These are phyloP conservation scores for Tetrapedia diversipes DNA, from an alignment of 2,888 invertebrate species.

Conservation along the genomic window DNA sequence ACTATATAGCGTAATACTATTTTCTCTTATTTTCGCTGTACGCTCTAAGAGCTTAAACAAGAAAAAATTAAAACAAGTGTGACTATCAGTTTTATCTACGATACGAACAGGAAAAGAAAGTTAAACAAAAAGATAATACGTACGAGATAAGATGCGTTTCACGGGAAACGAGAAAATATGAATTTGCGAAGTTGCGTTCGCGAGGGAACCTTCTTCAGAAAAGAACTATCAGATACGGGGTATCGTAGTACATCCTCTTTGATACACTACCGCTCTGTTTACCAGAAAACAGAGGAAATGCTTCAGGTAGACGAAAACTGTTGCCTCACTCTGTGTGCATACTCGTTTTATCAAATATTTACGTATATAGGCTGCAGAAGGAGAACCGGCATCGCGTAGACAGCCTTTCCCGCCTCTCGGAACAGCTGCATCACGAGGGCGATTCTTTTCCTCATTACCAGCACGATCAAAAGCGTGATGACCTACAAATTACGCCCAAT, in stretches of 20 bases:
- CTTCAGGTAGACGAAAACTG: neutral
- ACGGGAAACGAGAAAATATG: too few relatives aligned
- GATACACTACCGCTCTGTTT: neutral
- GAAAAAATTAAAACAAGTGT: neutral
- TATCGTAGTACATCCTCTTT: neutral
- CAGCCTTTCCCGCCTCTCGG: constrained; percentile 87
- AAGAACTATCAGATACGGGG: neutral
- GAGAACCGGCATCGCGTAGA: constrained; percentile 86
- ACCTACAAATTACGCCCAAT: constrained; percentile 67
- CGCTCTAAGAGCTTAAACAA: neutral
- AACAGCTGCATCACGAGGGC: constrained; percentile 86
- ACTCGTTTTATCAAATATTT: constrained; percentile 70
- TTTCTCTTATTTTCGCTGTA: neutral
- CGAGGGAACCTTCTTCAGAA: too few relatives aligned
- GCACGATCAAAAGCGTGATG: constrained; percentile 84
- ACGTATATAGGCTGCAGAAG: constrained; percentile 86
- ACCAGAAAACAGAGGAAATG: neutral
- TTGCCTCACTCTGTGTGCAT: neutral
- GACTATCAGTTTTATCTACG: too few relatives aligned
- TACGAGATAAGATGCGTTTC: too few relatives aligned
- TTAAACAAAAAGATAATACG: neutral
- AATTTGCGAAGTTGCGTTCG: too few relatives aligned
- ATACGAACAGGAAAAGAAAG: too few relatives aligned
- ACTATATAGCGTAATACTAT: neutral
- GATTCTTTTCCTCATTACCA: constrained; percentile 87